Evolutionary conservation across 2,113 vertebrate genomes (phyloP).

Genomic region (Macquaria australasica): DNA sequence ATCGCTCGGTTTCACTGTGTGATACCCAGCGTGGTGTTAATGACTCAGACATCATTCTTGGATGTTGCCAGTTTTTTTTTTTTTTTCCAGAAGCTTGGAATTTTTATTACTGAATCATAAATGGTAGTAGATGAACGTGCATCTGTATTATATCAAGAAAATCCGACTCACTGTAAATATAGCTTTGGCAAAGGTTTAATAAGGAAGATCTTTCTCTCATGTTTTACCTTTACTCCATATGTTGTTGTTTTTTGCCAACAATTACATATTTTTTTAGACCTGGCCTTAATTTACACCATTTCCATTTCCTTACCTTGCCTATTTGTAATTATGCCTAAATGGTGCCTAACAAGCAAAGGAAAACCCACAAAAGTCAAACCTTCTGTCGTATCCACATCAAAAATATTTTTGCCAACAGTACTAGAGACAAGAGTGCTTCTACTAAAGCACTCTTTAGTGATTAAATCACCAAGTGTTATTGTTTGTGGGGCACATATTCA

Average conservation of each 20-base stretch:
- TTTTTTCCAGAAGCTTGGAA: not conserved
- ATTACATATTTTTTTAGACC: not conserved
- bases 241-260: not conserved
- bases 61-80: slow-evolving; percentile 15
- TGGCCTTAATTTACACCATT: not conserved
- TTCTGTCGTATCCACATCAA: not conserved
- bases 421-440: not conserved
- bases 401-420: not conserved
- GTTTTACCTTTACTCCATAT: not conserved
- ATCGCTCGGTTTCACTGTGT: slow-evolving; percentile 28
- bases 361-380: not conserved
- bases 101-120: slow-evolving; percentile 7
- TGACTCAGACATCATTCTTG: slow-evolving; percentile 45
- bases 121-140: not conserved
- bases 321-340: not conserved
- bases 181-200: no score
- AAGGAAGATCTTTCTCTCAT: not conserved
- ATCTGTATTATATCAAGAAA: not conserved
- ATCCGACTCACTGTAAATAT: not conserved
- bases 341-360: not conserved
- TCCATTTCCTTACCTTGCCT: not conserved
- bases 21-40: slow-evolving; percentile 35
- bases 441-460: no score
- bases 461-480: not conserved
- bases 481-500: not conserved